phyloP scores from a whole-genome alignment of 2,888 invertebrate species.

The Tenthredo notha region DNA sequence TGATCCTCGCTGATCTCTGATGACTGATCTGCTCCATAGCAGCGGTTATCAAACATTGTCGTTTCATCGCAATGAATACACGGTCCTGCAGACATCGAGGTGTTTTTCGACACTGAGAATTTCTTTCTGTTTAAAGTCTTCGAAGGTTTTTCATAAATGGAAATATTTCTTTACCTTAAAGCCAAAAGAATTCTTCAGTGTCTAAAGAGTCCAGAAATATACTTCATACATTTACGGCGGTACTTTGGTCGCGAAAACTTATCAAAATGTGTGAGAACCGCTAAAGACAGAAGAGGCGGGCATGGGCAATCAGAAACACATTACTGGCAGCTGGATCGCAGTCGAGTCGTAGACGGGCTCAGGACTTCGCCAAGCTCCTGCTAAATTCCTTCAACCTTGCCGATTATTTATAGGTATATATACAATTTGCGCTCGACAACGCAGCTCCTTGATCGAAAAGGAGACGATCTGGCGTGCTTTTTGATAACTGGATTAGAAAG shows the following conservation, averaged over 20 bases:
- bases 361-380: constrained; percentile 10
- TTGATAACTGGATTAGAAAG: constrained; percentile 30
- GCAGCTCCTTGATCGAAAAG: constrained; percentile 4
- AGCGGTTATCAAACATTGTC: constrained; percentile 64
- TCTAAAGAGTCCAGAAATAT: background rate
- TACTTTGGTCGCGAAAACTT: background rate
- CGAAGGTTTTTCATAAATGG: background rate
- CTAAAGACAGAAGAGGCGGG: constrained; percentile 58
- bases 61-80: constrained; percentile 1
- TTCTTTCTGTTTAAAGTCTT: background rate
- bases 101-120: background rate
- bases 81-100: background rate
- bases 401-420: constrained; percentile 20
- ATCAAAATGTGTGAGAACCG: constrained; percentile 37
- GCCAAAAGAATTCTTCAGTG: background rate
- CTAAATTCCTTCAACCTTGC: constrained; percentile 36
- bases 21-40: constrained; percentile 67
- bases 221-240: background rate
- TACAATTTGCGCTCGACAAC: background rate
- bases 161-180: background rate
- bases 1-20: constrained; percentile 69
- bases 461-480: constrained; percentile 10
- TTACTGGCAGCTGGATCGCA: constrained; percentile 70
- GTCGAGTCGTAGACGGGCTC: constrained; percentile 38
- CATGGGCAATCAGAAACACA: constrained; percentile 76